Conservation (phyloP, 2,888 invertebrate genomes). For the Mechanitis mazaeus region DNA sequence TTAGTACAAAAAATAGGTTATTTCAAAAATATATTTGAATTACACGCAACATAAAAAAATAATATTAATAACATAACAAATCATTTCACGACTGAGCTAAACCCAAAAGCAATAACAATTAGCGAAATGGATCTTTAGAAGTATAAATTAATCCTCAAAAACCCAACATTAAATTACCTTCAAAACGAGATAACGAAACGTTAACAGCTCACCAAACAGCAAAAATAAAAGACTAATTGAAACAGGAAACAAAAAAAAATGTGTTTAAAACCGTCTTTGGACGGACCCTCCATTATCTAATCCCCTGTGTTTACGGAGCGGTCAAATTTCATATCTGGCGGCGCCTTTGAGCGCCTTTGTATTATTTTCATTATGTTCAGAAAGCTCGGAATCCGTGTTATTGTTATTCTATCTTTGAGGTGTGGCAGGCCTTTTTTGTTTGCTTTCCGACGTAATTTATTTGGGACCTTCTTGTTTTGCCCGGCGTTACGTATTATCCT, state of each 20-base stretch:
- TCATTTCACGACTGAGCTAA: conserved; percentile 1
- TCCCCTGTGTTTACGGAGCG: conserved; percentile 44
- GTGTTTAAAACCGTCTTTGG: conserved; percentile 25
- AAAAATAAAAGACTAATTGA: conserved; percentile 36
- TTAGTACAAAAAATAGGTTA: background rate
- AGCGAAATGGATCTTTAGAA: conserved; percentile 15
- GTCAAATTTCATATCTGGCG: conserved; percentile 50
- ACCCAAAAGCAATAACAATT: conserved; percentile 16
- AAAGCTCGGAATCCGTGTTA: conserved; percentile 50
- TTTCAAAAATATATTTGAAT: background rate
- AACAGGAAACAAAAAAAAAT: conserved; percentile 35
- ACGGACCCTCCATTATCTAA: conserved; percentile 37
- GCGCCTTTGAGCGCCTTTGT: conserved; percentile 36
- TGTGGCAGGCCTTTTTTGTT: conserved; percentile 55
- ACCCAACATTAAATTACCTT: conserved; percentile 14
- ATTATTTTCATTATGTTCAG: conserved; percentile 51
- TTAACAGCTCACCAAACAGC: conserved; percentile 30
- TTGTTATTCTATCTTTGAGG: conserved; percentile 66
- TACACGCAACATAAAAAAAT: background rate
- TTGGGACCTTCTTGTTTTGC: conserved; percentile 51
- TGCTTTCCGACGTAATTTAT: conserved; percentile 52
- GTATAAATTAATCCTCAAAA: conserved; percentile 18
- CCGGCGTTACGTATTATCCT: conserved; percentile 48
- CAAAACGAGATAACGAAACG: conserved; percentile 23
- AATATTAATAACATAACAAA: background rate